A percentile compares a stretch with the other conserved stretches of the same genome.
These are phyloP conservation scores for Tachysurus fulvidraco DNA, from an alignment of 2,113 vertebrate genomes.

Conservation along the genomic window DNA sequence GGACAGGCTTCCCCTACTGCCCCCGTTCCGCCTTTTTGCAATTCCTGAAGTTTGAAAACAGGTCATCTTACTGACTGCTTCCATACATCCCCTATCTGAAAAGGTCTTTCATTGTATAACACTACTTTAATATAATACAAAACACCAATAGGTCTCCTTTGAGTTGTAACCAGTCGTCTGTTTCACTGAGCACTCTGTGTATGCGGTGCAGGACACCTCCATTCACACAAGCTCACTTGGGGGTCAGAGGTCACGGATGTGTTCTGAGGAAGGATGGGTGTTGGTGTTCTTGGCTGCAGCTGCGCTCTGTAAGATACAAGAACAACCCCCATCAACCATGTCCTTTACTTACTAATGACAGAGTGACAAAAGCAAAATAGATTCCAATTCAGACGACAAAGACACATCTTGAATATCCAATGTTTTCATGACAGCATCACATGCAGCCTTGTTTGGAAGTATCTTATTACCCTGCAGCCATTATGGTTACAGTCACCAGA, in stretches of 20 bases:
- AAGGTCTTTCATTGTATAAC: conserved; percentile 9
- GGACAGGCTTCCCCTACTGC: conserved; percentile 39
- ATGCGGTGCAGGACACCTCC: conserved; percentile 1
- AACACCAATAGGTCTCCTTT: conserved; percentile 9
- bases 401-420: conserved; percentile 13
- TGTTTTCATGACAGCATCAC: conserved; percentile 28
- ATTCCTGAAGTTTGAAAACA: conserved; percentile 1
- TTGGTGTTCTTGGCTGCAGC: conserved; percentile 33
- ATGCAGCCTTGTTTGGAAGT: conserved; percentile 33
- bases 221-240: conserved; percentile 32
- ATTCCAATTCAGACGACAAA: background rate
- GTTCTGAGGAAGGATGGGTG: conserved; percentile 60
- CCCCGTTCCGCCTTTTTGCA: conserved; percentile 26
- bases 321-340: background rate
- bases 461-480: conserved; percentile 29
- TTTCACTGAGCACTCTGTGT: conserved; percentile 30
- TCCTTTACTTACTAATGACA: background rate
- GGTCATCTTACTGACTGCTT: conserved; percentile 12
- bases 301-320: conserved; percentile 52
- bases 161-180: conserved; percentile 14
- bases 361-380: background rate
- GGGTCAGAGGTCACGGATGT: conserved; percentile 56
- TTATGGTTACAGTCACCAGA: conserved; percentile 42
- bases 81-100: background rate
- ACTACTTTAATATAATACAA: conserved; percentile 35